These are phyloP conservation scores for Phortica variegata DNA, from an alignment of 1,140 invertebrate species.

Conservation along the genomic window DNA sequence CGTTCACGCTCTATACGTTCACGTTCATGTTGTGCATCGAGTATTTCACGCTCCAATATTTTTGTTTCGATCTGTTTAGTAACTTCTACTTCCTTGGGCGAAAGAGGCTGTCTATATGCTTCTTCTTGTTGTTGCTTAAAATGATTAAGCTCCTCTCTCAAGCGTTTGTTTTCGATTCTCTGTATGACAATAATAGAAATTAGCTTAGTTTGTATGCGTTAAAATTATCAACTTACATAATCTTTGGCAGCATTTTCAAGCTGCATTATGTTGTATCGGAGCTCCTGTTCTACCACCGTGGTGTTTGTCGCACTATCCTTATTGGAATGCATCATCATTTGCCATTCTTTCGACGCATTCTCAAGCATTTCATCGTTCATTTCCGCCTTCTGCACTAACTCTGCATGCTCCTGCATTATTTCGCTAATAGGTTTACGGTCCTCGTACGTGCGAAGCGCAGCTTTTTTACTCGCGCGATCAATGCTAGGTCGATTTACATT, in stretches of 20 bases:
- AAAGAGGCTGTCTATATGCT: background rate
- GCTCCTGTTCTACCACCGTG: slow-evolving; percentile 58
- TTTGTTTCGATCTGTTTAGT: slow-evolving; percentile 53
- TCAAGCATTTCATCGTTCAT: slow-evolving; percentile 61
- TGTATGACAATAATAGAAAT: slow-evolving; percentile 22
- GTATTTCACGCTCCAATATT: slow-evolving; percentile 51
- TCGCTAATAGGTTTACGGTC: slow-evolving; percentile 57
- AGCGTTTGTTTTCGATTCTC: slow-evolving; percentile 60
- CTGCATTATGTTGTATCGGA: slow-evolving; percentile 62
- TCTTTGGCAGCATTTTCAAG: slow-evolving; percentile 63
- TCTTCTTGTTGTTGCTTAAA: slow-evolving; percentile 51
- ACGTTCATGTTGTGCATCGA: slow-evolving; percentile 57
- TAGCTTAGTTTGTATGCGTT: background rate
- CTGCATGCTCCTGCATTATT: slow-evolving; percentile 61
- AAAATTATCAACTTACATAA: slow-evolving; percentile 57
- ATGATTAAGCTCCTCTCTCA: slow-evolving; percentile 61
- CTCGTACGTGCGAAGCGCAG: slow-evolving; percentile 59
- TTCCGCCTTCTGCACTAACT: slow-evolving; percentile 61
- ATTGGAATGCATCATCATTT: slow-evolving; percentile 59
- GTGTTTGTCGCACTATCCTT: too few species aligned
- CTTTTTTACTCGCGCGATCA: slow-evolving; percentile 61
- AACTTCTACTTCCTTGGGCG: slow-evolving; percentile 28
- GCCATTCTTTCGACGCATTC: slow-evolving; percentile 56
- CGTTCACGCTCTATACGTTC: slow-evolving; percentile 58
- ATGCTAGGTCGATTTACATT: slow-evolving; percentile 50